These are phyloP conservation scores for Petrophora chlorosata DNA, from an alignment of 2,888 invertebrate species.

Conservation along the genomic window DNA sequence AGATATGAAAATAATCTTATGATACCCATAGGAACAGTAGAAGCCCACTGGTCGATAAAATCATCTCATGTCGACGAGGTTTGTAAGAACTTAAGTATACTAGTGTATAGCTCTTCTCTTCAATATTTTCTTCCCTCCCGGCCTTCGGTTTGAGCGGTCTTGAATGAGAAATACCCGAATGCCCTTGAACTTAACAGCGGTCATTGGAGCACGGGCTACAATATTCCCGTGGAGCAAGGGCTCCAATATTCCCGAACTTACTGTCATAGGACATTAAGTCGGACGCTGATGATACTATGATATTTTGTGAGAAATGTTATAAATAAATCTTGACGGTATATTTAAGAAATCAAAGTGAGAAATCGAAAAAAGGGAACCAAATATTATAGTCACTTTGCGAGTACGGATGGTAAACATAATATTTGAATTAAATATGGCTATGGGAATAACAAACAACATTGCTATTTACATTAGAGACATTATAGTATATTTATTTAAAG, in stretches of 20 bases:
- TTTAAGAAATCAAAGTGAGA: too few relatives aligned
- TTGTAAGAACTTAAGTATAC: constrained; percentile 2
- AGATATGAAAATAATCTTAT: too few relatives aligned
- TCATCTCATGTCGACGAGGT: not conserved
- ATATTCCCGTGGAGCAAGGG: not conserved
- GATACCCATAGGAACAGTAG: too few relatives aligned
- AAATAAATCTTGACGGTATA: not conserved
- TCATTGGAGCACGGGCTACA: not conserved
- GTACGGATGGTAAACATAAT: too few relatives aligned
- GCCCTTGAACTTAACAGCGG: constrained; percentile 12
- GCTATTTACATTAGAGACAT: too few relatives aligned
- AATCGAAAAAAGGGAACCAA: too few relatives aligned
- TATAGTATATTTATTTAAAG: too few relatives aligned
- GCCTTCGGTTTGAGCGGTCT: constrained; percentile 6
- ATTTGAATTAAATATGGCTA: too few relatives aligned
- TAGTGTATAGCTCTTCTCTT: too few relatives aligned
- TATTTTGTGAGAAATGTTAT: not conserved
- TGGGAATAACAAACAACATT: too few relatives aligned
- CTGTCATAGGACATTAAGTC: constrained; percentile 3
- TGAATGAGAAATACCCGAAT: constrained; percentile 4
- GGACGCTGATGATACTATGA: not conserved
- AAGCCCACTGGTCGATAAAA: too few relatives aligned
- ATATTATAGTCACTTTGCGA: too few relatives aligned
- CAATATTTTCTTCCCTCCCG: constrained; percentile 5
- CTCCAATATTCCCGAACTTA: not conserved